Conservation (phyloP, 2,797 vertebrate genomes). For the Schizopygopsis pylzovi region DNA sequence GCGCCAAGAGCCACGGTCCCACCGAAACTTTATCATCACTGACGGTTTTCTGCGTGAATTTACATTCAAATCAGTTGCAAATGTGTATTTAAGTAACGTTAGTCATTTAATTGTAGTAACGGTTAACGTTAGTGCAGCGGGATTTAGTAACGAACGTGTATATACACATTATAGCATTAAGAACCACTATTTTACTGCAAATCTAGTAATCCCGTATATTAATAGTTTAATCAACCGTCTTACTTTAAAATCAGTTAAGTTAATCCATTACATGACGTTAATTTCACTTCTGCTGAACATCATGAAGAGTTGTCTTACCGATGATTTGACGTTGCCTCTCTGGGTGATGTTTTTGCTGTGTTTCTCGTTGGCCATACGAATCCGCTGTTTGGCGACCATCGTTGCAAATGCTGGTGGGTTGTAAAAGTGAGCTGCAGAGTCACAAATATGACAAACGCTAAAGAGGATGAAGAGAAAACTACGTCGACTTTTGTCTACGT, state of each 20-base stretch:
- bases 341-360: conserved; percentile 99
- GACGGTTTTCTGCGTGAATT: conserved; percentile 62
- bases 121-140: background rate
- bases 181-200: background rate
- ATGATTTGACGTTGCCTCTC: conserved; percentile 93
- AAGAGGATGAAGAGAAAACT: conserved; percentile 32
- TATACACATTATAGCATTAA: background rate
- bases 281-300: background rate
- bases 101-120: background rate
- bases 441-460: background rate
- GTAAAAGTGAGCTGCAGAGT: background rate
- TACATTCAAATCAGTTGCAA: background rate
- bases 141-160: background rate
- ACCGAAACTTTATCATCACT: conserved; percentile 94
- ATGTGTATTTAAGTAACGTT: background rate
- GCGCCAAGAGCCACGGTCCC: conserved; percentile 92
- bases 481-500: conserved; percentile 53
- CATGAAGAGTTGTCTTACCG: conserved; percentile 76
- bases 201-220: too few relatives aligned
- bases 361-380: conserved; percentile 97
- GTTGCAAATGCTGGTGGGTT: background rate
- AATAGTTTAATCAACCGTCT: background rate
- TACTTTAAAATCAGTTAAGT: background rate
- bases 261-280: background rate
- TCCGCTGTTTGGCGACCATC: conserved; percentile 97